Conservation (phyloP, 2,113 vertebrate species). For the Alaudala cheleensis region DNA sequence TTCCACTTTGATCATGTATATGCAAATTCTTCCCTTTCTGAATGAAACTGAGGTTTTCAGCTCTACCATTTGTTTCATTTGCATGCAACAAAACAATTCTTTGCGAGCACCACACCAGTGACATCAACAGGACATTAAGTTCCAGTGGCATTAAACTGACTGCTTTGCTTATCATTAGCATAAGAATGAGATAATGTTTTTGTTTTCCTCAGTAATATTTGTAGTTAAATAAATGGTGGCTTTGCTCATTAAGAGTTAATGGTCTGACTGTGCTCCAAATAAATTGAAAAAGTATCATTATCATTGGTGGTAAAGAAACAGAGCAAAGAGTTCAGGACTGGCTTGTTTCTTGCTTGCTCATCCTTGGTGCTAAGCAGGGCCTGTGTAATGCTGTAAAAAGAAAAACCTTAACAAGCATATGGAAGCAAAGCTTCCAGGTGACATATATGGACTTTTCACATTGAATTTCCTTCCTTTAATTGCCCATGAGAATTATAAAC, state of each 20-base stretch:
- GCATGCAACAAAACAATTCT: not conserved
- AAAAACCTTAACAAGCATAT: not conserved
- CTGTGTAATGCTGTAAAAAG: not conserved
- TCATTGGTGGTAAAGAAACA: not conserved
- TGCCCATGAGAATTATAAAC: not conserved
- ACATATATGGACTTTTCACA: not conserved
- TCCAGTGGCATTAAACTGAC: not conserved
- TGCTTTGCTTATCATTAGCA: not conserved
- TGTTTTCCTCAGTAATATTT: not conserved
- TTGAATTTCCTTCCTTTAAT: not conserved
- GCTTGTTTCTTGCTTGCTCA: not conserved
- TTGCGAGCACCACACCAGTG: not conserved
- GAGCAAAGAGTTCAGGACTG: not conserved
- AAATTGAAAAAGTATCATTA: not conserved
- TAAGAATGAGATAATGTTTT: not conserved
- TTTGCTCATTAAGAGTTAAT: slow-evolving; percentile 12
- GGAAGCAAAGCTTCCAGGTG: not conserved
- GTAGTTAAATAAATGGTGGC: not conserved
- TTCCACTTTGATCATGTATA: not conserved
- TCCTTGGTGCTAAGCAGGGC: not conserved
- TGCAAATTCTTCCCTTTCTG: not conserved
- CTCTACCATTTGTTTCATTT: not conserved
- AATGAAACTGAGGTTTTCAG: not conserved
- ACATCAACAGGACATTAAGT: not conserved
- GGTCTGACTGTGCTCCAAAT: not conserved